Base-by-base conservation (phyloP, 1,140 invertebrate species). In the Gonioctena quinquepunctata region DNA sequence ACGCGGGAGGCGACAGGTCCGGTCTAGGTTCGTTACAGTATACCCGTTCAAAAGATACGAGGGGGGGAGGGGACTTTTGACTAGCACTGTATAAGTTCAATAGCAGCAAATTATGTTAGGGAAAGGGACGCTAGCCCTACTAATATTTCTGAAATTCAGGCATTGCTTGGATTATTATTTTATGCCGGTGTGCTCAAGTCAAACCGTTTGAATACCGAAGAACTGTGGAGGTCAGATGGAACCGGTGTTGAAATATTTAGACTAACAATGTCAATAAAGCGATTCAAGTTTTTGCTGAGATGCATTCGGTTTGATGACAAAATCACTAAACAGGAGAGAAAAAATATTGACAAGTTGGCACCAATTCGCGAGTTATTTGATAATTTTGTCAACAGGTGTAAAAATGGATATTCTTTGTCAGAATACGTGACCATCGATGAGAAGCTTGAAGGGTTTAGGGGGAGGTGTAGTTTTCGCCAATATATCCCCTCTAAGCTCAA, bases 351-450 rank as follows among this genome's bases (percentile, higher is more conserved):
- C 68, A 67, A 71, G 48, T 67, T 84, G 16, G 82, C 82, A 57
- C 76, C 80, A 6, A 79, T 84, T 50, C 59, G 80, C 42, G 68
- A 80, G 48, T n/a, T 83, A 6, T 84, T 81, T 73, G 76, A 83
- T 57, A 49, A 57, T 5, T 82, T 84, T 68, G 75, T 80, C 11
- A 2, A 70, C 8, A 82, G 77, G 3, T 84, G 79, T 71, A 66
- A 81, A 52, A 73, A 79, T 82, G 79, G 73, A 2, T 83, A 81
- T 61, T 69, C 72, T 28, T 64, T 73, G n/a, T 66, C 70, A 54
- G 76, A 81, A 69, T 74, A 76, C 18, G 68, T 82, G 5, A 83
- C 79, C n/a, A 79, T 84, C 23, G 84, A 86, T 71, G 82, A 86
- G 72, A 83, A 80, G 72, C 72, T 86, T 2, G 66, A 78, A 64